Conservation (phyloP, 1,140 invertebrate genomes). For the Pollicipes pollicipes region DNA sequence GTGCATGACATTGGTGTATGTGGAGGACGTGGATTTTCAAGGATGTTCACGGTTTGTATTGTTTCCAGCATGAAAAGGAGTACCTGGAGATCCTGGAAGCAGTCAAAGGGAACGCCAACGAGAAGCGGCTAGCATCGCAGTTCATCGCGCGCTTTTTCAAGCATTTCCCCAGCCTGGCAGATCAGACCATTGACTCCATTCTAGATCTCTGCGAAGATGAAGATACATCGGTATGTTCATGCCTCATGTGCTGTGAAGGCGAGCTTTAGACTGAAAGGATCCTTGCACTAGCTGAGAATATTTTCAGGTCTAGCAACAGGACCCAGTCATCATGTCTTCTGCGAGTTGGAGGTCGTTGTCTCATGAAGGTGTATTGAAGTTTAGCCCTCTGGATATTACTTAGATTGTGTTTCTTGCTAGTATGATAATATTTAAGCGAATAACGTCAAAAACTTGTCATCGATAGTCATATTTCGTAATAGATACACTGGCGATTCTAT, state of each 20-base stretch:
- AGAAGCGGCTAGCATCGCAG: slow-evolving; percentile 82
- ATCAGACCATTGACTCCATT: slow-evolving; percentile 74
- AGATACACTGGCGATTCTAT: too few species aligned
- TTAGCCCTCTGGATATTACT: too few species aligned
- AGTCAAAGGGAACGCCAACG: slow-evolving; percentile 65
- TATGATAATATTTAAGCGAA: too few species aligned
- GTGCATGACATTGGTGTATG: slow-evolving; percentile 3
- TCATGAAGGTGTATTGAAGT: too few species aligned
- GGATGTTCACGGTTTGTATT: too few species aligned
- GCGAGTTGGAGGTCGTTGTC: too few species aligned
- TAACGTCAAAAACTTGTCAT: too few species aligned
- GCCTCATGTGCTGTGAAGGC: background rate
- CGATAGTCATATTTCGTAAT: too few species aligned
- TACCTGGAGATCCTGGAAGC: slow-evolving; percentile 70
- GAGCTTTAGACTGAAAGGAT: background rate
- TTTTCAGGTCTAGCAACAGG: too few species aligned
- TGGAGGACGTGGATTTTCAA: slow-evolving; percentile 19
- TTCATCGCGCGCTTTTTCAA: slow-evolving; percentile 90
- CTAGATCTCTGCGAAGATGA: slow-evolving; percentile 92
- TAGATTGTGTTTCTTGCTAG: too few species aligned
- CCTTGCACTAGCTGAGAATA: too few species aligned
- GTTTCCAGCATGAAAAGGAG: slow-evolving; percentile 68
- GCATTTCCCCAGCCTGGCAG: slow-evolving; percentile 63
- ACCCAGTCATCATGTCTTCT: too few species aligned
- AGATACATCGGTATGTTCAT: slow-evolving; percentile 50